These are phyloP conservation scores for Chelidonichthys spinosus DNA, from an alignment of 2,797 vertebrate species.

Conservation along the genomic window DNA sequence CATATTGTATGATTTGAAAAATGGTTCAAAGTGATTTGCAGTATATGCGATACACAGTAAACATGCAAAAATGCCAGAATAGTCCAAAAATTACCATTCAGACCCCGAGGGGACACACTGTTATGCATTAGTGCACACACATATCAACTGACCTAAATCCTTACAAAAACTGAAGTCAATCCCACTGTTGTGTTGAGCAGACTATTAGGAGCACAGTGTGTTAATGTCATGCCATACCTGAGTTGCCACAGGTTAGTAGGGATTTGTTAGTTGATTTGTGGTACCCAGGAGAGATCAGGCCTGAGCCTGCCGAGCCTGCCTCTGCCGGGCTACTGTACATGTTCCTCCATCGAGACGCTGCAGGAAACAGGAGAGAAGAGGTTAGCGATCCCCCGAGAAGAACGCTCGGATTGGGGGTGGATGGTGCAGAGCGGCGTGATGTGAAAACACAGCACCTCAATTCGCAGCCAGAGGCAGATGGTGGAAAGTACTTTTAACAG, in stretches of 20 bases:
- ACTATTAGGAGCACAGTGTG: constrained; percentile 60
- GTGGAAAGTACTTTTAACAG: background rate
- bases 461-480: background rate
- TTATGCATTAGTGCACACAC: constrained; percentile 45
- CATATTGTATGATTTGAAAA: background rate
- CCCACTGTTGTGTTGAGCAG: constrained; percentile 54
- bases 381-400: constrained; percentile 6
- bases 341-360: constrained; percentile 94
- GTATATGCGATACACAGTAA: constrained; percentile 8
- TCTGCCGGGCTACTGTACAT: constrained; percentile 93
- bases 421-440: background rate
- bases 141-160: constrained; percentile 37
- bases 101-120: constrained; percentile 20
- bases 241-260: constrained; percentile 97
- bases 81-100: constrained; percentile 11
- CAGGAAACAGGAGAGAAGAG: constrained; percentile 70
- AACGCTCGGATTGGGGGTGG: background rate
- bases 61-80: constrained; percentile 52
- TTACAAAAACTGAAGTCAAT: constrained; percentile 39
- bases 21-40: constrained; percentile 6
- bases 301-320: constrained; percentile 85
- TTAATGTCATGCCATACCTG: constrained; percentile 94
- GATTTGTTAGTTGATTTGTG: constrained; percentile 99
- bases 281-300: constrained; percentile 93
- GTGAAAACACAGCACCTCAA: background rate